phyloP scores from a whole-genome alignment of 2,113 vertebrate species.

The Crotophaga sulcirostris region DNA sequence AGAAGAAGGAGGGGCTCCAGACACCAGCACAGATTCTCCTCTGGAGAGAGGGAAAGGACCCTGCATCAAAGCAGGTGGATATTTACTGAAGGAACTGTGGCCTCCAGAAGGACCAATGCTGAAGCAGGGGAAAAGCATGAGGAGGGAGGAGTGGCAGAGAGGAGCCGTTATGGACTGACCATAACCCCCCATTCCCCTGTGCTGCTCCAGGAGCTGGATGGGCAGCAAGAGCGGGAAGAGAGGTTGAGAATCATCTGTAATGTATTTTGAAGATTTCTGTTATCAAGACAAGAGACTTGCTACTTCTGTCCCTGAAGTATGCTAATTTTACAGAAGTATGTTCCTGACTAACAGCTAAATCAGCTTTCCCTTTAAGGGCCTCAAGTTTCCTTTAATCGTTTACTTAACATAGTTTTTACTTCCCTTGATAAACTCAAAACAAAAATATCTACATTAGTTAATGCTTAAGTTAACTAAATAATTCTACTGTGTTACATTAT shows the following conservation, averaged over 20 bases:
- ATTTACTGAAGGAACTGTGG: neutral
- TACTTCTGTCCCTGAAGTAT: neutral
- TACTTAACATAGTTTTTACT: neutral
- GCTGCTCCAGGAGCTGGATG: accelerated
- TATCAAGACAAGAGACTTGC: neutral
- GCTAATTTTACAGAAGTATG: neutral
- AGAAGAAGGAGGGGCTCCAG: neutral
- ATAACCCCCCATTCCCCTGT: neutral
- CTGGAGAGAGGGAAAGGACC: neutral
- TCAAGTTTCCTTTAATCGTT: neutral
- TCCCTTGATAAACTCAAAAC: neutral
- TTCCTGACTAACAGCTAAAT: neutral
- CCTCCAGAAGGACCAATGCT: neutral
- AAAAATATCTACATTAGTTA: neutral
- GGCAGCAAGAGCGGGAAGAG: accelerated
- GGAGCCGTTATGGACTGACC: neutral
- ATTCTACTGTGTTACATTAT: neutral
- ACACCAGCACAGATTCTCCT: neutral
- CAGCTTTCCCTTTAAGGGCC: neutral
- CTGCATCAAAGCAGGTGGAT: too few species aligned
- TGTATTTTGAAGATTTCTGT: neutral
- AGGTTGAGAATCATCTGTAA: neutral
- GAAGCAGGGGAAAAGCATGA: neutral
- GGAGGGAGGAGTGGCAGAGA: neutral
- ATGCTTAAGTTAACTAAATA: neutral